Evolutionary conservation across 2,113 vertebrate species (phyloP), one percentile per base, ranked within the genome.

Genomic region (Symphodus melops): DNA sequence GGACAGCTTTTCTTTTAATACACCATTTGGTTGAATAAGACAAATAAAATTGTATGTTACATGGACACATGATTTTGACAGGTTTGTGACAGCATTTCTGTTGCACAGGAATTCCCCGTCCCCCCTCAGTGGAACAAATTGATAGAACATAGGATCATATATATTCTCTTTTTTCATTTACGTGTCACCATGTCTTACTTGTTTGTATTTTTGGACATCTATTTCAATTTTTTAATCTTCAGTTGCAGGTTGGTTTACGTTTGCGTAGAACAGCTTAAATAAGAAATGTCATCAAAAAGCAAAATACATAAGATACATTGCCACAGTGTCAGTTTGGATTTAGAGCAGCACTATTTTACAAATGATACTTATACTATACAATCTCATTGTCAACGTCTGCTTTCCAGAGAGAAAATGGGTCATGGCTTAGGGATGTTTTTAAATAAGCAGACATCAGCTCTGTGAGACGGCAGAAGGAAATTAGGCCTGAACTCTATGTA

Each of bases 401-500:
- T 79, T 64, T 69, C 57, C 37, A 17, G 54, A 59, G 58, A 57
- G 41, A 73, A 85, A 67, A 59, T 71, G n/a, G 75, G 56, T 77
- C 65, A 77, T 61, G 42, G 68, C 72, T 74, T 41, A 39, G 36
- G 56, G 68, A 71, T 63, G 54, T 76, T 80, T 49, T 33, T n/a
- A 64, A 83, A 84, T 60, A 66, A 61, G 56, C 79, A 71, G 68
- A 52, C 70, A 73, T 86, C 71, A 75, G 72, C 69, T 80, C 69
- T 70, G 63, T 28, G 69, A 77, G 59, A 77, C 64, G 52, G 59
- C 61, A 48, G 75, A 37, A 79, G 75, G 70, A 82, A 85, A 77
- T 49, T 68, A 58, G 63, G 59, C 10, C 49, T 72, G 37, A 77
- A 79, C 48, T 71, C 25, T 17, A 33, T 33, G 28, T 33, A 68